Percentiles rank a stretch among this genome's conserved stretches.
Evolutionary conservation across 2,113 vertebrate species (phyloP).

Genomic region (Psammodynastes pulverulentus): DNA sequence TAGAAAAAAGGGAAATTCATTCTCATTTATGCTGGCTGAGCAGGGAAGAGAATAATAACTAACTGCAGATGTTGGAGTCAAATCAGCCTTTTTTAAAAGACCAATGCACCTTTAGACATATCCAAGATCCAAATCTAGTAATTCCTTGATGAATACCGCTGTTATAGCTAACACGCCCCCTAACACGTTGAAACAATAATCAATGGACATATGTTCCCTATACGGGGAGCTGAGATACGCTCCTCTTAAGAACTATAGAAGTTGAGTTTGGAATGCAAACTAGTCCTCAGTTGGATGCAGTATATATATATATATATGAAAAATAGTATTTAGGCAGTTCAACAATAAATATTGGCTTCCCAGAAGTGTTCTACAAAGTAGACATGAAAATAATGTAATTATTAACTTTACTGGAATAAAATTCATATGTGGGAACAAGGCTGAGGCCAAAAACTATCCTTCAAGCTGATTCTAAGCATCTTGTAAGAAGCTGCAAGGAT

Average conservation of each 20-base stretch:
- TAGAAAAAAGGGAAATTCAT: not conserved
- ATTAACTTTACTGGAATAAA: not conserved
- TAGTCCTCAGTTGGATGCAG: not conserved
- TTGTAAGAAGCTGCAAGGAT: not conserved
- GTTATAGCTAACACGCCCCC: not conserved
- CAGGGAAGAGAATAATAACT: not conserved
- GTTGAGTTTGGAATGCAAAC: rapidly evolving
- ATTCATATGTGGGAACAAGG: not conserved
- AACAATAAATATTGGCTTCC: conserved; percentile 16
- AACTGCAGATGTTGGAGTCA: not conserved
- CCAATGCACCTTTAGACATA: not conserved
- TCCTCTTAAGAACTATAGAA: not conserved
- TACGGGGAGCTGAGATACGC: not conserved
- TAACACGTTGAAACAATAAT: not conserved
- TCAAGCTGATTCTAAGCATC: not conserved
- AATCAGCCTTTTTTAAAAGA: not conserved
- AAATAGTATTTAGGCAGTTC: rapidly evolving
- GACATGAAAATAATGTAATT: not conserved
- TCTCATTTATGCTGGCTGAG: not conserved
- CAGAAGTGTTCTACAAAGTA: not conserved
- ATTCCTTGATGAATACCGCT: not conserved
- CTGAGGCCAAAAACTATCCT: not conserved
- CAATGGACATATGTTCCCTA: not conserved
- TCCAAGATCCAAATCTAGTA: not conserved
- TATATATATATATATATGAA: not conserved